These are phyloP conservation scores for Acronicta alni DNA, from an alignment of 2,888 invertebrate genomes.

Conservation along the genomic window DNA sequence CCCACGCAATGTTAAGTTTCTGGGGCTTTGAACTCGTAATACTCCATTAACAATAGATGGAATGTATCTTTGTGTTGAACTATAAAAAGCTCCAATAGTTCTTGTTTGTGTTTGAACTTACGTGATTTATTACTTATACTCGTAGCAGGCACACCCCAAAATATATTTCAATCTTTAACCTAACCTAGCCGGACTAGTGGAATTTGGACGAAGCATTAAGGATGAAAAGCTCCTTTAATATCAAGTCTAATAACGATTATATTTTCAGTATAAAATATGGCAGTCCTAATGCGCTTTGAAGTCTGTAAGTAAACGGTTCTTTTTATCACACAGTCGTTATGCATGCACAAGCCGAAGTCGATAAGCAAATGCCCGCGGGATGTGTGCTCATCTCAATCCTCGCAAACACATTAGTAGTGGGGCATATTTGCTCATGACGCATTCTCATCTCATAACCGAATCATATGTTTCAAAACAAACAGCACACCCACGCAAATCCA, in stretches of 20 bases:
- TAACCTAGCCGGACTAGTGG: neutral
- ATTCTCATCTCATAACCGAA: slow-evolving; percentile 52
- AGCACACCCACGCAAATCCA: slow-evolving; percentile 45
- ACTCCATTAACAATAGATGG: slow-evolving; percentile 22
- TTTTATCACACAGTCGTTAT: slow-evolving; percentile 60
- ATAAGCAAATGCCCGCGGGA: slow-evolving; percentile 57
- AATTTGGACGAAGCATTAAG: neutral
- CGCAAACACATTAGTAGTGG: slow-evolving; percentile 52
- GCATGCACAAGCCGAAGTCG: slow-evolving; percentile 52
- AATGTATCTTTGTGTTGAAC: slow-evolving; percentile 15
- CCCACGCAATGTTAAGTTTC: slow-evolving; percentile 30
- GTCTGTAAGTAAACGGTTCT: slow-evolving; percentile 54
- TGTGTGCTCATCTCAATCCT: slow-evolving; percentile 56
- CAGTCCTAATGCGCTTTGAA: slow-evolving; percentile 54
- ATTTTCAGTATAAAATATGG: slow-evolving; percentile 46
- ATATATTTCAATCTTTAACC: neutral
- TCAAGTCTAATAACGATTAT: slow-evolving; percentile 36
- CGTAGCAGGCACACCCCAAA: no score
- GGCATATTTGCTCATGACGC: slow-evolving; percentile 47
- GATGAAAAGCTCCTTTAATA: slow-evolving; percentile 26
- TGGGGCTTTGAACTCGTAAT: slow-evolving; percentile 34
- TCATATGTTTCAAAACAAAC: slow-evolving; percentile 52
- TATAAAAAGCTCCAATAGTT: neutral
- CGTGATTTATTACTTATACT: neutral
- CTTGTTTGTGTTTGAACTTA: neutral